Base-by-base conservation (phyloP, 53 echinoderm and acorn worm genomes). In the Holothuria scabra region DNA sequence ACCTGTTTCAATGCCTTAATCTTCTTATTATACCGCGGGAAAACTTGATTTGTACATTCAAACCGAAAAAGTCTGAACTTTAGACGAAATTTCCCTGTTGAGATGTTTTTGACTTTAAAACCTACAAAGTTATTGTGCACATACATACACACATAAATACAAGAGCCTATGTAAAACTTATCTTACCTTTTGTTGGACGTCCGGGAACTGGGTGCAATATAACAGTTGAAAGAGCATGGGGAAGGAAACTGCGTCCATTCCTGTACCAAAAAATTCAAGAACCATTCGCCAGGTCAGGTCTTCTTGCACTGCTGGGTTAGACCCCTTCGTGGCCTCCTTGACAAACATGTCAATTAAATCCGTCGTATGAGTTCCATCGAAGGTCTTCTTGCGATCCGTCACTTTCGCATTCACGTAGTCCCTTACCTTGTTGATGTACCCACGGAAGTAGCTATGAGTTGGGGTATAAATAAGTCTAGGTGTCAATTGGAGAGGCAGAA, bases 311-410 rank as follows among this genome's bases (percentile, higher is more conserved):
- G 62, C 46, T 34, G 35, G 3, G 33, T 75, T 66, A 19, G 35
- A 41, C 79, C 48, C 84, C 41, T 81, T 58, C 30, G 62, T 66
- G 28, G 88, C 86, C 65, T 92, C 92, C 37, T 48, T 16, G 37
- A 92, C 52, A 83, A 85, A 92, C 81, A 92, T 87, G 65, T 88
- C 92, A 62, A 88, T 88, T 72, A 92, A 83, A 60, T 92, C 92
- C 34, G 88, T 83, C 49, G 86, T 68, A 24, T 88, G 74, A 6
- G 83, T 68, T 12, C 74, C 83, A 75, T 91, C 88, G 52, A 88
- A 70, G 64, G 88, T 91, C 74, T 88, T 59, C 16, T 60, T 72
- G 60, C 88, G 91, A 28, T 91, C 88, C 12, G 44, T 52, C 67
- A 91, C 82, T 59, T 88, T 57, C 63, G 46, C 26, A 70, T 81